phyloP scores from a whole-genome alignment of 2,888 invertebrate genomes.

The Colletes collaris region DNA sequence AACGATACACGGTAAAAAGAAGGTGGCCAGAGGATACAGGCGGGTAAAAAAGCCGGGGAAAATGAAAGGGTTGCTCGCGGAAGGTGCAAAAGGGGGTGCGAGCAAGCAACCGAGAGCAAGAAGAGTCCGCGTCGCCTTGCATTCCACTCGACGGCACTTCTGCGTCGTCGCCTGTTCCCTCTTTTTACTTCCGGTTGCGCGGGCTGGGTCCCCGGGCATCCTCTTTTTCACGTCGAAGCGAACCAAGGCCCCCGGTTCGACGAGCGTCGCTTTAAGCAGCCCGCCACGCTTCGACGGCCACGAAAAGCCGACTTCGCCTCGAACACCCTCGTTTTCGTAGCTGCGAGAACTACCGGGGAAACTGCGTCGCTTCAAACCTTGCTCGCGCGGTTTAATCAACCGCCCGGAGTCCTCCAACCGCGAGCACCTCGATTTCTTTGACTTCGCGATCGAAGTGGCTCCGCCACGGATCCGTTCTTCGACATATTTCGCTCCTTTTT shows the following conservation, averaged over 20 bases:
- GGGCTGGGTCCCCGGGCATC: conserved; percentile 18
- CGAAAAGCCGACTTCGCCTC: conserved; percentile 44
- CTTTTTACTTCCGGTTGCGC: conserved; percentile 48
- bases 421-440: conserved; percentile 1
- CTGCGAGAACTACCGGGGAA: not conserved
- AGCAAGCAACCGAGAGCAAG: conserved; percentile 42
- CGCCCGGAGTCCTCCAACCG: not conserved
- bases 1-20: not conserved
- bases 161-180: conserved; percentile 61
- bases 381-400: conserved; percentile 22
- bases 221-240: conserved; percentile 14
- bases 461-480: not conserved
- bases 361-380: not conserved
- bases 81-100: conserved; percentile 13
- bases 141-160: conserved; percentile 63
- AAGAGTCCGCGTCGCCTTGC: conserved; percentile 61
- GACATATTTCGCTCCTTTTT: too few relatives aligned
- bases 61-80: not conserved
- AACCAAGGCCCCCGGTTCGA: conserved; percentile 19
- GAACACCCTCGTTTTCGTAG: conserved; percentile 1
- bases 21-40: not conserved
- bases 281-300: conserved; percentile 58
- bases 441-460: not conserved
- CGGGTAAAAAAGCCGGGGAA: conserved; percentile 4
- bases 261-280: conserved; percentile 42